These are phyloP conservation scores for Cryptotis parvus DNA, from an alignment of 2,113 vertebrate genomes.

Conservation along the genomic window DNA sequence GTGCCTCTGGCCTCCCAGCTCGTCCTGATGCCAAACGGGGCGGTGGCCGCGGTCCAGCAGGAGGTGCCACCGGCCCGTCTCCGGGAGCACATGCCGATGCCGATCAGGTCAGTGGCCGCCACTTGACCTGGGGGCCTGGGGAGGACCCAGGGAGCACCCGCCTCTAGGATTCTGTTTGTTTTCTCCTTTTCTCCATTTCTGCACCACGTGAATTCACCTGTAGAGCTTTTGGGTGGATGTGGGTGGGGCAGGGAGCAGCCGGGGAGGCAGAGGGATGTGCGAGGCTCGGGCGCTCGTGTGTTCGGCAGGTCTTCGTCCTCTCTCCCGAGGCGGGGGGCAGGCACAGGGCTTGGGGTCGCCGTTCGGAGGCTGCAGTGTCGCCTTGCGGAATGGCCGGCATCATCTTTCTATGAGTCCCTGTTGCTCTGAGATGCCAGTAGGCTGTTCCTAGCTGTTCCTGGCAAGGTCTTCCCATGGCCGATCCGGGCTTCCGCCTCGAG, in stretches of 20 bases:
- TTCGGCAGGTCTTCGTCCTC: slow-evolving; percentile 31
- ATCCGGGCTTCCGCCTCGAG: not conserved
- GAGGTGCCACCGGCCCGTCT: slow-evolving; percentile 91
- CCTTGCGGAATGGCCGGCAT: too few species aligned
- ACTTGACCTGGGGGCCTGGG: slow-evolving; percentile 35
- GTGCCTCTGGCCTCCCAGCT: slow-evolving; percentile 96
- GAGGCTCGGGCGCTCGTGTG: not conserved
- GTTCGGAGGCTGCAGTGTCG: too few species aligned
- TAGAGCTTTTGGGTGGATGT: slow-evolving; percentile 1
- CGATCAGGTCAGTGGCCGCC: slow-evolving; percentile 92
- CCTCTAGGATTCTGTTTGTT: not conserved
- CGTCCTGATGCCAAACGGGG: slow-evolving; percentile 98
- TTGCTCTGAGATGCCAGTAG: not conserved
- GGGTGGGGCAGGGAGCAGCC: slow-evolving; percentile 17
- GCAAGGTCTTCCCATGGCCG: slow-evolving; percentile 13
- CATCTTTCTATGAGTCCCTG: slow-evolving; percentile 22
- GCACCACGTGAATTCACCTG: not conserved
- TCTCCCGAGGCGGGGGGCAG: not conserved
- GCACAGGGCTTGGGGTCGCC: too few species aligned
- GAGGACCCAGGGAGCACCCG: not conserved
- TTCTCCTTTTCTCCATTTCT: not conserved
- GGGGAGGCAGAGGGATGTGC: not conserved
- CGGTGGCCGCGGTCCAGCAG: slow-evolving; percentile 95
- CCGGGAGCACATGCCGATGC: slow-evolving; percentile 92
- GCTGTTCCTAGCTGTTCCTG: not conserved